phyloP scores from a whole-genome alignment of 2,888 invertebrate species.

The Neocrepidodera transversa region DNA sequence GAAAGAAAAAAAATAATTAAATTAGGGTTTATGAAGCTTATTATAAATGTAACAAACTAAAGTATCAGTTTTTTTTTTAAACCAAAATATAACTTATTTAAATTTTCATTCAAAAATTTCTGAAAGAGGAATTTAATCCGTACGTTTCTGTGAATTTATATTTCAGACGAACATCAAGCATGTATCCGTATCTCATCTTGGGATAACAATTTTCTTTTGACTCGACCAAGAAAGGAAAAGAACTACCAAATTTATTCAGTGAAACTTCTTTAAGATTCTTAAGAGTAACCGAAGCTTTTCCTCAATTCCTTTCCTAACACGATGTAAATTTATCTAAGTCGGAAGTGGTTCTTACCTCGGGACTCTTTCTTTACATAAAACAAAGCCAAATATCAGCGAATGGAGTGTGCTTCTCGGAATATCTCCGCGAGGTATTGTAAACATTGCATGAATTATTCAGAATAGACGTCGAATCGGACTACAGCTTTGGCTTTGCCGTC shows the following conservation, averaged over 20 bases:
- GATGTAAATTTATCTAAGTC: slow-evolving; percentile 34
- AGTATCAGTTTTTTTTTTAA: no score
- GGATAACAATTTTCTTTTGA: slow-evolving; percentile 9
- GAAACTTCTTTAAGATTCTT: slow-evolving; percentile 25
- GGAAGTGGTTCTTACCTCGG: slow-evolving; percentile 36
- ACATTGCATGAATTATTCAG: slow-evolving; percentile 46
- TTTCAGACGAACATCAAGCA: not conserved
- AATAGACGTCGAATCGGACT: slow-evolving; percentile 40
- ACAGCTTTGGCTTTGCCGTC: slow-evolving; percentile 32
- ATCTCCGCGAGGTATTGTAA: slow-evolving; percentile 39
- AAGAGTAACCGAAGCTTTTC: slow-evolving; percentile 24
- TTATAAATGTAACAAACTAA: no score
- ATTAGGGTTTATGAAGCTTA: no score
- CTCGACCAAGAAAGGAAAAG: slow-evolving; percentile 5
- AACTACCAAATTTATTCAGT: slow-evolving; percentile 28
- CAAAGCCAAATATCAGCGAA: slow-evolving; percentile 39
- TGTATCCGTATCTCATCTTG: not conserved
- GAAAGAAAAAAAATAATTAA: no score
- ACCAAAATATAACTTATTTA: no score
- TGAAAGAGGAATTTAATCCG: no score
- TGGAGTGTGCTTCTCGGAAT: slow-evolving; percentile 33
- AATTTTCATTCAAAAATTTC: no score
- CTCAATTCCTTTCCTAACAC: slow-evolving; percentile 30
- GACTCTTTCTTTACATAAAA: slow-evolving; percentile 35
- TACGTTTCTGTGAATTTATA: no score